Evolutionary conservation across 2,113 vertebrate genomes (phyloP).

Genomic region (Psephotus haematonotus): DNA sequence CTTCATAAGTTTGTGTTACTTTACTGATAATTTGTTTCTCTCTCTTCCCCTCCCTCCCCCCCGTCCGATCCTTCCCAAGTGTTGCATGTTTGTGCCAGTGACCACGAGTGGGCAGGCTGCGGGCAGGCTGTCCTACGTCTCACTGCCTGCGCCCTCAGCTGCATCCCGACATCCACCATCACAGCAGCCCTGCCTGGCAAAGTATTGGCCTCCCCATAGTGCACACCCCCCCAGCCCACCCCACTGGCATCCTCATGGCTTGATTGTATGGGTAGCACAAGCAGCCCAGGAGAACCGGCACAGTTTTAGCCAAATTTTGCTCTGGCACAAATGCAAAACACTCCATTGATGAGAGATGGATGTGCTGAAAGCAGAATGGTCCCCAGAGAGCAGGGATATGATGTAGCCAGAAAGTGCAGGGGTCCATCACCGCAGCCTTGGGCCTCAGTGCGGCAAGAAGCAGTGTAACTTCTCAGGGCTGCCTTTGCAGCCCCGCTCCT

Average conservation of each 20-base stretch:
- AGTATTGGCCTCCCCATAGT: not conserved
- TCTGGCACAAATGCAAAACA: fast-evolving
- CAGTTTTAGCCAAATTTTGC: not conserved
- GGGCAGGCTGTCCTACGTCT: not conserved
- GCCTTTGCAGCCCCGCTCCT: not conserved
- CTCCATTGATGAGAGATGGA: fast-evolving
- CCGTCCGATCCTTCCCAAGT: not conserved
- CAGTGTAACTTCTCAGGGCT: fast-evolving
- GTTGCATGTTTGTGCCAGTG: fast-evolving
- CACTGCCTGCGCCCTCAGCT: not conserved
- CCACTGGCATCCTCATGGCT: fast-evolving
- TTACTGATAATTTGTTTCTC: slow-evolving; percentile 30
- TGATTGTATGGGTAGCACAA: fast-evolving
- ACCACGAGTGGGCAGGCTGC: not conserved
- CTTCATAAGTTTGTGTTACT: slow-evolving; percentile 58
- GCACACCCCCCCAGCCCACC: too few species aligned
- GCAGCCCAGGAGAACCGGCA: not conserved
- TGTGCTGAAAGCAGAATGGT: fast-evolving
- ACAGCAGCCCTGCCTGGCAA: not conserved
- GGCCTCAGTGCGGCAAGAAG: not conserved
- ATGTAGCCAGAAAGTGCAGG: fast-evolving
- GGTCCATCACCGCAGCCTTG: not conserved
- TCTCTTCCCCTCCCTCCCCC: fast-evolving
- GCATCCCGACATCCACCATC: not conserved
- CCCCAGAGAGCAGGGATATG: fast-evolving